Evolutionary conservation across 2,797 vertebrate species (phyloP).

Genomic region (Eleutherodactylus coqui): DNA sequence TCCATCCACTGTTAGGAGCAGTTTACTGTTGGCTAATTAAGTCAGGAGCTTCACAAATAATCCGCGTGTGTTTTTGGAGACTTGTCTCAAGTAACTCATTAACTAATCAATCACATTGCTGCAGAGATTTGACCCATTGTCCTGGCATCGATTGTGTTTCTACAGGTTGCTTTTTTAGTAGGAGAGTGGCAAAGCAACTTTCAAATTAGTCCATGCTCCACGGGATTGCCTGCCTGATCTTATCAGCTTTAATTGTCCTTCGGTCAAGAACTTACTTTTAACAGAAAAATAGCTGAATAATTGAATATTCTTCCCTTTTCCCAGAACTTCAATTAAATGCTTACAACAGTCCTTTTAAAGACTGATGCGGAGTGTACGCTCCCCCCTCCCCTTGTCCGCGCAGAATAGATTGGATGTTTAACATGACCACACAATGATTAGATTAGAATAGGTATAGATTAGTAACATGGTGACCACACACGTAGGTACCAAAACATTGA

Average conservation of each 20-base stretch:
- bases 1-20: not conserved
- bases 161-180: conserved; percentile 40
- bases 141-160: conserved; percentile 34
- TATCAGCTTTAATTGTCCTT: conserved; percentile 45
- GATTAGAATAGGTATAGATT: not conserved
- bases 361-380: not conserved
- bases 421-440: not conserved
- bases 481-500: not conserved
- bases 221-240: conserved; percentile 39
- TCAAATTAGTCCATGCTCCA: conserved; percentile 46
- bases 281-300: conserved; percentile 38
- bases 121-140: conserved; percentile 55
- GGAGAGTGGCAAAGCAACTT: conserved; percentile 30
- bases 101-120: conserved; percentile 59
- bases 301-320: conserved; percentile 5
- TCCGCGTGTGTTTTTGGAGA: conserved; percentile 43
- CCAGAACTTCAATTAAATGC: conserved; percentile 22
- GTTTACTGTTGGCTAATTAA: conserved; percentile 38
- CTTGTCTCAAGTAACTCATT: conserved; percentile 59
- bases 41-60: conserved; percentile 24
- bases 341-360: not conserved
- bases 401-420: conserved; percentile 25
- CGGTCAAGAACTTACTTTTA: conserved; percentile 28
- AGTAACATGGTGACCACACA: conserved; percentile 20
- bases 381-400: not conserved